A percentile compares a stretch with the other conserved stretches of the same genome.
These are phyloP conservation scores for Rugalucina vietnamica DNA, from an alignment of 2,888 invertebrate species.

Conservation along the genomic window DNA sequence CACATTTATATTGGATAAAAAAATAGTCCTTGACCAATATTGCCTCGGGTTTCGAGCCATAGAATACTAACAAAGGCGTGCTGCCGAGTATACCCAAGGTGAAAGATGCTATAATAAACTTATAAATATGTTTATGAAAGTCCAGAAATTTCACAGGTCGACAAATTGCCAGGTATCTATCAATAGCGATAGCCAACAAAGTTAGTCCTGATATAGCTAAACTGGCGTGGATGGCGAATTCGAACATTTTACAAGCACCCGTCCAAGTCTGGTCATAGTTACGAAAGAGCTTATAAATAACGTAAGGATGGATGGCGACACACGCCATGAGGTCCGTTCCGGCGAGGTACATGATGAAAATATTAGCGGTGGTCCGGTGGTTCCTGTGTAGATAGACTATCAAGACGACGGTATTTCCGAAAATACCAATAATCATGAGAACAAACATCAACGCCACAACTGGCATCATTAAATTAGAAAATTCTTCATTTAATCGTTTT, in stretches of 20 bases:
- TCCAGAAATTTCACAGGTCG: slow-evolving; percentile 56
- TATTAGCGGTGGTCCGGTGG: slow-evolving; percentile 49
- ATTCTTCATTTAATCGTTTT: slow-evolving; percentile 10
- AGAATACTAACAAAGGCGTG: slow-evolving; percentile 63
- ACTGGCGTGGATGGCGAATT: slow-evolving; percentile 62
- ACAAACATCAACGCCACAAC: slow-evolving; percentile 63
- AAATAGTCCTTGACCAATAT: neutral
- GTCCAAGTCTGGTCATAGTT: slow-evolving; percentile 58
- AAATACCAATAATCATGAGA: slow-evolving; percentile 49
- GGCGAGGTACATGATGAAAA: slow-evolving; percentile 62
- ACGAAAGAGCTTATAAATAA: slow-evolving; percentile 61
- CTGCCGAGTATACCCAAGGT: slow-evolving; percentile 38
- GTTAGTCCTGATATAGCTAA: slow-evolving; percentile 48
- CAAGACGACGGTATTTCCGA: slow-evolving; percentile 66
- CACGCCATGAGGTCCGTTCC: slow-evolving; percentile 63
- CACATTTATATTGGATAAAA: slow-evolving; percentile 53
- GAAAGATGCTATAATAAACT: slow-evolving; percentile 25
- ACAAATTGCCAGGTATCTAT: slow-evolving; percentile 66
- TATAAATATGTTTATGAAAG: slow-evolving; percentile 40
- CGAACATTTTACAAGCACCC: slow-evolving; percentile 61
- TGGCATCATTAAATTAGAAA: slow-evolving; percentile 29
- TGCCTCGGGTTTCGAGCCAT: slow-evolving; percentile 43
- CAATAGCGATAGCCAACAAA: slow-evolving; percentile 60
- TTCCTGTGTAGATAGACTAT: slow-evolving; percentile 46
- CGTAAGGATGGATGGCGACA: slow-evolving; percentile 64